Evolutionary conservation across 2,888 invertebrate genomes (phyloP).

Genomic region (Rambutsinella grinnellia): DNA sequence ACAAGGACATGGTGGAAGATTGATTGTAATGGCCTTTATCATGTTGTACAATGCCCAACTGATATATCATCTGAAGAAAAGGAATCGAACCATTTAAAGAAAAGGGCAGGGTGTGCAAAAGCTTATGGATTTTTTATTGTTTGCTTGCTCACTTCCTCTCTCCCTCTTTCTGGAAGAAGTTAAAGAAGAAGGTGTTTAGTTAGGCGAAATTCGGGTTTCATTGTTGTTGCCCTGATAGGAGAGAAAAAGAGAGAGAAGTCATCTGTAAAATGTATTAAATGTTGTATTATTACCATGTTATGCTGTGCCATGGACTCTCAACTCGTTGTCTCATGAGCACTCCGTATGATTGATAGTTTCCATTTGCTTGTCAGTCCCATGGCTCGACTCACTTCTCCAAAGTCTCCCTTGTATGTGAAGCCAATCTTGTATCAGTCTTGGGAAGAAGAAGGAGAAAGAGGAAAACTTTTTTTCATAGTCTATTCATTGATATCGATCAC

Average conservation of each 20-base stretch:
- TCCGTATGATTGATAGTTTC: conserved; percentile 45
- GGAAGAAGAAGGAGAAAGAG: not conserved
- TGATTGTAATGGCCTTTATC: no score
- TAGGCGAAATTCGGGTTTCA: not conserved
- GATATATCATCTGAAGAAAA: not conserved
- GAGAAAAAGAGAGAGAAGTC: conserved; percentile 27
- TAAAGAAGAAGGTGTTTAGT: conserved; percentile 23
- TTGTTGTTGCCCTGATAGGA: conserved; percentile 19
- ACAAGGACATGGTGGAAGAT: no score
- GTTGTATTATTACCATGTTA: conserved; percentile 3
- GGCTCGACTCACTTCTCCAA: not conserved
- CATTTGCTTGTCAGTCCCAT: conserved; percentile 35
- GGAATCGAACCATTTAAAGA: not conserved
- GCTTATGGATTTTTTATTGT: not conserved
- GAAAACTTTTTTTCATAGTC: not conserved
- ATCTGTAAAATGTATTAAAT: conserved; percentile 36
- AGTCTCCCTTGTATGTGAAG: conserved; percentile 3
- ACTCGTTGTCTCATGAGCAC: conserved; percentile 14
- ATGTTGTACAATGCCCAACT: not conserved
- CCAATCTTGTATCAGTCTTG: conserved; percentile 35
- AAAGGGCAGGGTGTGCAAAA: not conserved
- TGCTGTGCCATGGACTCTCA: conserved; percentile 5
- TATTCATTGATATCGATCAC: conserved; percentile 29
- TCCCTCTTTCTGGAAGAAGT: no score
- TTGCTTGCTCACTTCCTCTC: not conserved